A percentile compares a stretch with the other conserved stretches of the same genome.
These are phyloP conservation scores for Epistrophe eligans DNA, from an alignment of 2,888 invertebrate species.

Conservation along the genomic window DNA sequence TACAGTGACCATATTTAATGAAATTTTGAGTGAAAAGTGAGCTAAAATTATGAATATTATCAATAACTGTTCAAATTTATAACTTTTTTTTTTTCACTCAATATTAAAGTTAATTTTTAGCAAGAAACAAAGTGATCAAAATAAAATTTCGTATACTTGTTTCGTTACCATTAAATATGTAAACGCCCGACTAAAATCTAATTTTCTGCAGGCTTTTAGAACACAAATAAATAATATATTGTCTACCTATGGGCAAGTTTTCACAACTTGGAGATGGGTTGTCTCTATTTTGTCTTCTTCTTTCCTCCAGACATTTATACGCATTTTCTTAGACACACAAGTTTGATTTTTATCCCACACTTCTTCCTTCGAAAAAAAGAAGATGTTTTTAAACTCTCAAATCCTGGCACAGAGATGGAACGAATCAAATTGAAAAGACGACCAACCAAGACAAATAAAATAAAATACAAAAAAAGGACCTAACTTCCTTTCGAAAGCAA, in stretches of 20 bases:
- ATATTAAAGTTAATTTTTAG: no score
- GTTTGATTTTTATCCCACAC: slow-evolving; percentile 24
- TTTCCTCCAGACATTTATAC: slow-evolving; percentile 12
- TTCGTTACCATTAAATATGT: no score
- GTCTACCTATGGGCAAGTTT: background rate
- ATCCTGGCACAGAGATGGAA: slow-evolving; percentile 35
- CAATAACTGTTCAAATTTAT: no score
- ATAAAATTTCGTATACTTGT: no score
- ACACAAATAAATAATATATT: no score
- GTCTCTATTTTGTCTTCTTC: background rate
- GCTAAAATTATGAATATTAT: no score
- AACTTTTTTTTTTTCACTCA: no score
- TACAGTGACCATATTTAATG: no score
- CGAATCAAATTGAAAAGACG: slow-evolving; percentile 40
- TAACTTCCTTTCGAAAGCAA: slow-evolving; percentile 64
- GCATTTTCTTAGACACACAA: slow-evolving; percentile 35
- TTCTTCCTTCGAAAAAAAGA: slow-evolving; percentile 6
- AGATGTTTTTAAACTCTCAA: slow-evolving; percentile 46
- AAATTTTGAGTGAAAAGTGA: no score
- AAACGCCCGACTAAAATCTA: no score
- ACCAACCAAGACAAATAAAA: background rate
- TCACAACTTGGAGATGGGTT: background rate
- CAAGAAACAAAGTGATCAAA: no score
- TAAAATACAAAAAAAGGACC: background rate
- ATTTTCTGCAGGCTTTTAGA: no score